Percentiles rank a stretch among this genome's conserved stretches.
phyloP scores from a whole-genome alignment of 2,113 vertebrate genomes.

The Phyllopteryx taeniolatus region DNA sequence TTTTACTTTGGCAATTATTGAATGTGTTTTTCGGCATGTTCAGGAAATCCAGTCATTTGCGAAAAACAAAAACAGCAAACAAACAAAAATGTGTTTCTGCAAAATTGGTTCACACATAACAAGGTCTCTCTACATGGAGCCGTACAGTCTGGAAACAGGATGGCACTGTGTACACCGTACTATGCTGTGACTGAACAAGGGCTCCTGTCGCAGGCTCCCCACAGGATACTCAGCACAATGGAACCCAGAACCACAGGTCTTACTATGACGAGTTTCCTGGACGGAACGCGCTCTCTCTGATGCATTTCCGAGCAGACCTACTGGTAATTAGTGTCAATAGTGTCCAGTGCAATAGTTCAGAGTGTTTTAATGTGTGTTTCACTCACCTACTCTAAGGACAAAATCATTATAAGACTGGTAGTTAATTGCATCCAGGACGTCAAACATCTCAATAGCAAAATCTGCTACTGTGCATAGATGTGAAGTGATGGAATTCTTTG shows the following conservation, averaged over 20 bases:
- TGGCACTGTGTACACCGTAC: conserved; percentile 57
- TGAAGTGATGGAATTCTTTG: conserved; percentile 86
- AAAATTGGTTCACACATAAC: conserved; percentile 14
- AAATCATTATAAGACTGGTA: conserved; percentile 99
- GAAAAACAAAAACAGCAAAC: background rate
- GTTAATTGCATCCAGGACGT: conserved; percentile 97
- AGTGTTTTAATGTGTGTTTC: conserved; percentile 13
- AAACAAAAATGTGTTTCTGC: conserved; percentile 20
- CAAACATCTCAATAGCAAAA: conserved; percentile 97
- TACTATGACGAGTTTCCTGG: conserved; percentile 61
- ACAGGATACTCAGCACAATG: conserved; percentile 74
- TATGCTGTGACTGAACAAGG: conserved; percentile 52
- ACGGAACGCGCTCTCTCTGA: conserved; percentile 46
- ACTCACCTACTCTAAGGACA: conserved; percentile 95
- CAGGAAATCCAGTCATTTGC: conserved; percentile 11
- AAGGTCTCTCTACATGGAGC: conserved; percentile 18
- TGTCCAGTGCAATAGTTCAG: conserved; percentile 45
- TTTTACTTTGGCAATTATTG: background rate
- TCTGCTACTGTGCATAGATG: conserved; percentile 92
- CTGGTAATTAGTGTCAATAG: conserved; percentile 23
- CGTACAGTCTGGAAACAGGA: conserved; percentile 56
- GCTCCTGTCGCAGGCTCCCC: conserved; percentile 44
- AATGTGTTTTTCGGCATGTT: conserved; percentile 9
- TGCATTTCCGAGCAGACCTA: conserved; percentile 59
- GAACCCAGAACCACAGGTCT: conserved; percentile 48